These are phyloP conservation scores for Oscheius sp. DNA, from an alignment of 2,888 invertebrate genomes.

Conservation along the genomic window DNA sequence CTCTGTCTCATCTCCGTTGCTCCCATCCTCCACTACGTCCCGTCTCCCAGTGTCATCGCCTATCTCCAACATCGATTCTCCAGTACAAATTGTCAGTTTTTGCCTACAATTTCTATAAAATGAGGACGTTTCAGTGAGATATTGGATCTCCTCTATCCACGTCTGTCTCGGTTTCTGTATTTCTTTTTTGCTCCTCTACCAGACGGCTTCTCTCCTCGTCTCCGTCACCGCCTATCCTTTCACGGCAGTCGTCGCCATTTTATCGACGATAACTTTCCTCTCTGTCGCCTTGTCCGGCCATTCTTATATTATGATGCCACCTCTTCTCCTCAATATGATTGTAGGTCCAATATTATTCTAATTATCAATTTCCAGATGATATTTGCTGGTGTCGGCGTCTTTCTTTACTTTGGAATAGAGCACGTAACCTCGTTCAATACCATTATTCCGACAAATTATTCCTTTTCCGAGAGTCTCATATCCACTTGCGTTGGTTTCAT, in stretches of 20 bases:
- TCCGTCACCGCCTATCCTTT: slow-evolving; percentile 45
- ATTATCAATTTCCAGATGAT: slow-evolving; percentile 39
- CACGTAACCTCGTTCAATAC: slow-evolving; percentile 51
- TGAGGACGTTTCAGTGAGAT: slow-evolving; percentile 5
- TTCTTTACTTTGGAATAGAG: slow-evolving; percentile 57
- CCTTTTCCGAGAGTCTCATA: slow-evolving; percentile 36
- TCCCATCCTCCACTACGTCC: slow-evolving; percentile 60
- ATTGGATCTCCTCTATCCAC: slow-evolving; percentile 33
- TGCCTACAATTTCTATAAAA: neutral
- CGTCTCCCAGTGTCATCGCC: slow-evolving; percentile 53
- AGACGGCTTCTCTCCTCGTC: slow-evolving; percentile 42
- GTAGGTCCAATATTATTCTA: slow-evolving; percentile 28
- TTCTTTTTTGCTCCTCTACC: slow-evolving; percentile 41
- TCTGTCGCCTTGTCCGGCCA: slow-evolving; percentile 55
- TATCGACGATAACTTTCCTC: slow-evolving; percentile 51
- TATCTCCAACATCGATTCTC: slow-evolving; percentile 55
- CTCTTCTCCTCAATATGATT: slow-evolving; percentile 44
- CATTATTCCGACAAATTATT: slow-evolving; percentile 41
- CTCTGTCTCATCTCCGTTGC: slow-evolving; percentile 47
- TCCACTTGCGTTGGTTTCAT: slow-evolving; percentile 50
- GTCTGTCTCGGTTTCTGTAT: slow-evolving; percentile 29
- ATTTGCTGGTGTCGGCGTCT: slow-evolving; percentile 49
- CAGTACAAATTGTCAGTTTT: slow-evolving; percentile 51
- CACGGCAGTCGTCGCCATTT: slow-evolving; percentile 39
- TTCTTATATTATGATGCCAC: slow-evolving; percentile 47